Evolutionary conservation across 2,113 vertebrate species (phyloP), one percentile per base, ranked within the genome.

Genomic region (Hyla sarda): DNA sequence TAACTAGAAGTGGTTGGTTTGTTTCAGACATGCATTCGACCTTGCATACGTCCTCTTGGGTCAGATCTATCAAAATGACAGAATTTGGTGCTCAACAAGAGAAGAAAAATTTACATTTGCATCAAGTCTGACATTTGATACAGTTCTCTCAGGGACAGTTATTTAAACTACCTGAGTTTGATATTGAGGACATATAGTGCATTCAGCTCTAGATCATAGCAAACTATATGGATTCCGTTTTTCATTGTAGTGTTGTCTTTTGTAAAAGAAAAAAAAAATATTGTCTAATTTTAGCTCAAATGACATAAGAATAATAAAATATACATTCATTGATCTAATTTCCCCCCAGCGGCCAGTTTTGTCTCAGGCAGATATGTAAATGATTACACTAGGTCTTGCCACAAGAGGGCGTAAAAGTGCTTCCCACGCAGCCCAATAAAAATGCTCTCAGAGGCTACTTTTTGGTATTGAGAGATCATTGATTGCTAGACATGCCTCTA

Each of bases 51-150:
- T 48, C 69, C 79, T 71, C 85, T 50, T 87, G 85, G 65, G 69
- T n/a, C 34, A 80, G 45, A 73, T 87, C 77, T 86, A 86, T 86
- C 76, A 81, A 81, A 86, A 62, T 87, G 67, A 82, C 85, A 86
- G 50, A 82, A 82, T 82, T 81, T 86, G 37, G 67, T 73, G 34
- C 41, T 17, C 34, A 86, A 58, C 65, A 80, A 19, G 73, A 82
- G 78, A 82, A 71, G 76, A 86, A 60, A 54, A 73, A 87, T 82
- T 87, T 72, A 82, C 78, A 87, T 87, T 71, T 82, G 85, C 69
- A 72, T 87, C 69, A 62, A n/a, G 50, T 60, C 58, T 82, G 85
- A 87, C 84, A 86, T 72, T 56, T 62, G 52, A 73, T 62, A 80
- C 28, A 16, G 54, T 48, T 62, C 85, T 81, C 69, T 41, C 69